Conservation (phyloP, 2,797 vertebrate genomes). For the Melanotaenia parkinsoni region DNA sequence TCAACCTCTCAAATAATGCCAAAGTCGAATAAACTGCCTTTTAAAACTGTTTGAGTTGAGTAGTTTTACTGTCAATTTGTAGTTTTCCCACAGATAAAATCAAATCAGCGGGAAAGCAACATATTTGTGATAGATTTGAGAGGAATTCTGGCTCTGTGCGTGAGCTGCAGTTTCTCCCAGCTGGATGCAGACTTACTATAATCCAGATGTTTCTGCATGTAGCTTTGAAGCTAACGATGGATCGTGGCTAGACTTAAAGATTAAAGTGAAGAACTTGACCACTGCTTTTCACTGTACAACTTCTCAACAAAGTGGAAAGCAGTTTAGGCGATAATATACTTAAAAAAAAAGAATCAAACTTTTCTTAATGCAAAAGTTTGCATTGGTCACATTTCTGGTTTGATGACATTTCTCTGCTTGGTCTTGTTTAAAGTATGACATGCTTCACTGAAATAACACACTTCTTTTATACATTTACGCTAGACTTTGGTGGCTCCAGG, state of each 20-base stretch:
- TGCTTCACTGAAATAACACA: conserved; percentile 38
- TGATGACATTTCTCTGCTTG: neutral
- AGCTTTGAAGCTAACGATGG: conserved; percentile 9
- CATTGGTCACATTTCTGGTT: neutral
- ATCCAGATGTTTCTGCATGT: conserved; percentile 9
- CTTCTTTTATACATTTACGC: conserved; percentile 29
- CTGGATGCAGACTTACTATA: conserved; percentile 15
- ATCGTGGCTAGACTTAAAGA: neutral
- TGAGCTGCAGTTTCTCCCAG: conserved; percentile 14
- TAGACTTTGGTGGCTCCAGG: conserved; percentile 38
- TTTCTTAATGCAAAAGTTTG: too few relatives aligned
- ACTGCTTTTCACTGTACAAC: neutral
- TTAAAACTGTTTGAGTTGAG: neutral
- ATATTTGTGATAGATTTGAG: conserved; percentile 12
- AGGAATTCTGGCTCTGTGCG: conserved; percentile 12
- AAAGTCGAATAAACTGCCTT: neutral
- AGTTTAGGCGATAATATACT: neutral
- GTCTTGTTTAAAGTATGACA: conserved; percentile 26
- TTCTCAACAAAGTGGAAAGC: neutral
- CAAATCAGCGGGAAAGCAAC: neutral
- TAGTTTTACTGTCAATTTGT: neutral
- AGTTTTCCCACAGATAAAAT: conserved; percentile 14
- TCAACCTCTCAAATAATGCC: neutral
- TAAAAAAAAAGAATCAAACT: neutral
- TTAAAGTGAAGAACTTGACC: neutral